Conservation (phyloP, 2,888 invertebrate species). For the Pyrochroa serraticornis region DNA sequence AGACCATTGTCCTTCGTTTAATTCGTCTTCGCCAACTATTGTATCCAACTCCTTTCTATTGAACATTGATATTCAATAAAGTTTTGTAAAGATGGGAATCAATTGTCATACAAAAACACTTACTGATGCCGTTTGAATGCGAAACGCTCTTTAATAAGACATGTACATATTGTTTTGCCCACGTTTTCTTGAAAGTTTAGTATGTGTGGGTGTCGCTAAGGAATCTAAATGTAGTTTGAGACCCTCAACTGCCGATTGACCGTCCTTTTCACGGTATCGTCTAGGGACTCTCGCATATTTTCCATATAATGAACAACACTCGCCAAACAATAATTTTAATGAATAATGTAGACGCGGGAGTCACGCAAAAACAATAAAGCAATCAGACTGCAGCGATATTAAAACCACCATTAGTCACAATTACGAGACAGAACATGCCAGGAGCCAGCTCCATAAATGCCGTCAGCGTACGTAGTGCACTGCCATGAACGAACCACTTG, state of each 20-base stretch:
- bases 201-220: too few relatives aligned
- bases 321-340: constrained; percentile 30
- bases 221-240: too few relatives aligned
- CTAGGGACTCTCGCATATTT: too few relatives aligned
- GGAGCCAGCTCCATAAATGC: constrained; percentile 27
- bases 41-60: too few relatives aligned
- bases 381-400: constrained; percentile 45
- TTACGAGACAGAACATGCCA: constrained; percentile 38
- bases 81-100: constrained; percentile 11
- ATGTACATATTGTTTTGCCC: too few relatives aligned
- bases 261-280: too few relatives aligned
- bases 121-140: constrained; percentile 12
- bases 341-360: constrained; percentile 32
- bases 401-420: constrained; percentile 48
- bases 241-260: too few relatives aligned
- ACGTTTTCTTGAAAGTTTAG: too few relatives aligned
- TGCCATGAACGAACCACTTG: constrained; percentile 13
- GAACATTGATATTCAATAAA: neutral
- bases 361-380: constrained; percentile 42
- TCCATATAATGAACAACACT: neutral
- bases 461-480: constrained; percentile 11
- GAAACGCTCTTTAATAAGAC: neutral
- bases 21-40: too few relatives aligned
- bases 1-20: too few relatives aligned
- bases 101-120: constrained; percentile 22